A percentile compares a stretch with the other conserved stretches of the same genome.
These are phyloP conservation scores for Spilarctia lutea DNA, from an alignment of 2,888 invertebrate genomes.

Conservation along the genomic window DNA sequence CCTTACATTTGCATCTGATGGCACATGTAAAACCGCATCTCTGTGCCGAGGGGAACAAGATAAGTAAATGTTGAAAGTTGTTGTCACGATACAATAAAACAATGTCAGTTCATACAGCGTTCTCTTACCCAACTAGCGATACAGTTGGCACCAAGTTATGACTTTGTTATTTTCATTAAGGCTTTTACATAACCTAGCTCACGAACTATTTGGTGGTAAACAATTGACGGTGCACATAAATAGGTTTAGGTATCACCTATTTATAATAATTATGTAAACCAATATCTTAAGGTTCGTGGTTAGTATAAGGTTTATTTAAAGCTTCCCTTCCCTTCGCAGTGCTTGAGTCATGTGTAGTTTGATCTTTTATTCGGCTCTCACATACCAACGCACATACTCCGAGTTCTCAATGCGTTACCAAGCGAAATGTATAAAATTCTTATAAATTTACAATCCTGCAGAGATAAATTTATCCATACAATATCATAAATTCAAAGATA, in stretches of 20 bases:
- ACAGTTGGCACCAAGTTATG: background rate
- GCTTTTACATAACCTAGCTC: background rate
- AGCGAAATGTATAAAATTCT: too few species aligned
- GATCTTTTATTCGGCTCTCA: too few species aligned
- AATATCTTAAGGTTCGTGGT: background rate
- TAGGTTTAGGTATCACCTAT: background rate
- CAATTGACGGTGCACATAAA: background rate
- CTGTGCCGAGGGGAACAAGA: conserved; percentile 6
- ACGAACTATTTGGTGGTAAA: background rate
- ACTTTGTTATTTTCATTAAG: background rate
- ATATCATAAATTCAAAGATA: too few species aligned
- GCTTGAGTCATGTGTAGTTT: too few species aligned
- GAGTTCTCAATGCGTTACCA: too few species aligned
- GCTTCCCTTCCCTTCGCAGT: too few species aligned
- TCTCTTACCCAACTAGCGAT: background rate
- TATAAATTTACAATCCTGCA: too few species aligned
- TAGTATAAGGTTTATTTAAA: too few species aligned
- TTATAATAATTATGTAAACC: background rate
- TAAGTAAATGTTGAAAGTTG: conserved; percentile 18
- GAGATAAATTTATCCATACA: too few species aligned
- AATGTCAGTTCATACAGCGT: conserved; percentile 1
- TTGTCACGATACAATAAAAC: conserved; percentile 11
- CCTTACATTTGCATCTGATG: conserved; percentile 25
- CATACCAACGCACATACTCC: too few species aligned
- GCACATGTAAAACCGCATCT: conserved; percentile 7